These are phyloP conservation scores for Puntigrus tetrazona DNA, from an alignment of 2,113 vertebrate genomes.

Conservation along the genomic window DNA sequence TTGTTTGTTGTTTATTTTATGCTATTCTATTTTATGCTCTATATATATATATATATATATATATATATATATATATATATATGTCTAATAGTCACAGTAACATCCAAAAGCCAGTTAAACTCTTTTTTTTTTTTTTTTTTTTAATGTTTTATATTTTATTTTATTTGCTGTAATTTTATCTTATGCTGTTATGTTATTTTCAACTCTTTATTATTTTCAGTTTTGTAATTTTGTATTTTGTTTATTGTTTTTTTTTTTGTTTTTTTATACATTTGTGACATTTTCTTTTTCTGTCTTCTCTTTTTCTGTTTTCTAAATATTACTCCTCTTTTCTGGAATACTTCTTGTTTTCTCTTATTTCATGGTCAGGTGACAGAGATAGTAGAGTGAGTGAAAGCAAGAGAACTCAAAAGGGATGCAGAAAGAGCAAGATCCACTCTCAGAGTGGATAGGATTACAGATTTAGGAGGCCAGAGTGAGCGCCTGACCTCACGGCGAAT, in stretches of 20 bases:
- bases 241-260: not conserved
- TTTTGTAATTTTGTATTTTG: not conserved
- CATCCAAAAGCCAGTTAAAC: too few relatives aligned
- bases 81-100: too few relatives aligned
- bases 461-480: not conserved
- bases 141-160: too few relatives aligned
- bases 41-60: too few relatives aligned
- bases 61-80: too few relatives aligned
- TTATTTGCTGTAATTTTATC: too few relatives aligned
- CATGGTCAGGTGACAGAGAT: not conserved
- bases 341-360: not conserved
- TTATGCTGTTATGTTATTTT: not conserved
- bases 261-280: too few relatives aligned
- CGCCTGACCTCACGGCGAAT: not conserved
- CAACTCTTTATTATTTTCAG: not conserved
- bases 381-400: not conserved
- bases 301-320: too few relatives aligned
- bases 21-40: not conserved
- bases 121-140: too few relatives aligned
- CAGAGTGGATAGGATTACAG: conserved; percentile 32
- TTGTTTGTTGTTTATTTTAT: not conserved
- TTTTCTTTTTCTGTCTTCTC: too few relatives aligned
- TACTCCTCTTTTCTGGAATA: not conserved
- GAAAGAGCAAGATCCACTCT: not conserved
- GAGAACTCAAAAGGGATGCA: too few relatives aligned